Evolutionary conservation across 1,140 invertebrate species (phyloP).

Genomic region (Latrodectus geometricus): DNA sequence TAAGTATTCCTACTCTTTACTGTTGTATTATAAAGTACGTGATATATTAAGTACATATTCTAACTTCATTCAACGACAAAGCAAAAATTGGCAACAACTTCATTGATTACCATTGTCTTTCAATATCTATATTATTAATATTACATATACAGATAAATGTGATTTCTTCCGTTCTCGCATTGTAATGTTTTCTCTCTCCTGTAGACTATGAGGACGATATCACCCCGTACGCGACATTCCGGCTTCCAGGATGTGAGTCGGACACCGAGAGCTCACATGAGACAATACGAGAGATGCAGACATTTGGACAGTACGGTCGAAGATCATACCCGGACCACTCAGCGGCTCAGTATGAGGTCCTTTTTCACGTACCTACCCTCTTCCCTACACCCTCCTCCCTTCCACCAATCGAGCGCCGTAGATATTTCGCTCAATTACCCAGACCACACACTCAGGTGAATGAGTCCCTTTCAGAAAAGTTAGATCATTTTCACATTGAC

Average conservation of each 20-base stretch:
- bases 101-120: no score
- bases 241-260: constrained; percentile 62
- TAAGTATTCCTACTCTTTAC: no score
- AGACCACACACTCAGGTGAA: not conserved
- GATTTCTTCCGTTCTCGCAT: no score
- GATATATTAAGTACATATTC: no score
- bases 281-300: constrained; percentile 62
- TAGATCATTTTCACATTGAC: not conserved
- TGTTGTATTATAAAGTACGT: no score
- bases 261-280: constrained; percentile 63
- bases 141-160: no score
- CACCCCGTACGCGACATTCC: constrained; percentile 62
- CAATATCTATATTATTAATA: no score
- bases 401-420: no score
- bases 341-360: constrained; percentile 62
- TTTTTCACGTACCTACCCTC: constrained; percentile 4
- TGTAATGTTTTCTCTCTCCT: not conserved
- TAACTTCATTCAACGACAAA: no score
- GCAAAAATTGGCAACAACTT: no score
- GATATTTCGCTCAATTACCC: not conserved
- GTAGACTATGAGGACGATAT: constrained; percentile 63
- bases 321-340: constrained; percentile 48
- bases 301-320: constrained; percentile 52
- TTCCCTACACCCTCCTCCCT: not conserved
- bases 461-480: not conserved